Conservation (phyloP, 2,797 vertebrate genomes). For the Sylvia borin region DNA sequence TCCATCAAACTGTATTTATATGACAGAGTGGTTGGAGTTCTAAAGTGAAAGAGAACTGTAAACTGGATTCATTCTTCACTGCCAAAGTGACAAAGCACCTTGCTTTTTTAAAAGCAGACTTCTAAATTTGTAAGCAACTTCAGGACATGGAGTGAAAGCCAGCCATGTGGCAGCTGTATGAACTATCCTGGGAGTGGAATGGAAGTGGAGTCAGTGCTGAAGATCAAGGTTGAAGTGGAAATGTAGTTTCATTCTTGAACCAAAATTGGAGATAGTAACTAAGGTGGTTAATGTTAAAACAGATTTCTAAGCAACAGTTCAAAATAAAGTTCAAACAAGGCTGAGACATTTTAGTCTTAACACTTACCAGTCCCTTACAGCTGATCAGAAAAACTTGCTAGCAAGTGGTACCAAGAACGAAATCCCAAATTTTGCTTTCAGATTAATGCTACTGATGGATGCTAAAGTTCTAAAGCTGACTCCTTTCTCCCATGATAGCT, state of each 20-base stretch:
- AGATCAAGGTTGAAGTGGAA: not conserved
- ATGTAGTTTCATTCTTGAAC: not conserved
- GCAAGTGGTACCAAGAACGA: not conserved
- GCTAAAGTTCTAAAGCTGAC: not conserved
- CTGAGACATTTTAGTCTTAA: not conserved
- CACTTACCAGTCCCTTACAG: not conserved
- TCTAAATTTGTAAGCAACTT: not conserved
- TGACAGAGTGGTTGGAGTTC: conserved; percentile 94
- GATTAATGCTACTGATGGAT: not conserved
- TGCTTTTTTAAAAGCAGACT: not conserved
- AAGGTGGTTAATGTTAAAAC: not conserved
- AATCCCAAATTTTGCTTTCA: not conserved
- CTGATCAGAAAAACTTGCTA: not conserved
- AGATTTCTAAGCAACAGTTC: not conserved
- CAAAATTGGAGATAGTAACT: not conserved
- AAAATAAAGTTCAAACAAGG: not conserved
- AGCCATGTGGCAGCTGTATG: not conserved
- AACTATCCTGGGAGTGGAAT: not conserved
- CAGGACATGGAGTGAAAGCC: not conserved
- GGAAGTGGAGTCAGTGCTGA: not conserved
- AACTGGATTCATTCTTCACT: conserved; percentile 1
- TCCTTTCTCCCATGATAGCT: not conserved
- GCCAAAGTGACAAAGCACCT: not conserved
- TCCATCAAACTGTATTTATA: conserved; percentile 92
- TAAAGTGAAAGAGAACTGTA: conserved; percentile 63